Evolutionary conservation across 2,113 vertebrate genomes (phyloP).

Genomic region (Empidonax traillii): DNA sequence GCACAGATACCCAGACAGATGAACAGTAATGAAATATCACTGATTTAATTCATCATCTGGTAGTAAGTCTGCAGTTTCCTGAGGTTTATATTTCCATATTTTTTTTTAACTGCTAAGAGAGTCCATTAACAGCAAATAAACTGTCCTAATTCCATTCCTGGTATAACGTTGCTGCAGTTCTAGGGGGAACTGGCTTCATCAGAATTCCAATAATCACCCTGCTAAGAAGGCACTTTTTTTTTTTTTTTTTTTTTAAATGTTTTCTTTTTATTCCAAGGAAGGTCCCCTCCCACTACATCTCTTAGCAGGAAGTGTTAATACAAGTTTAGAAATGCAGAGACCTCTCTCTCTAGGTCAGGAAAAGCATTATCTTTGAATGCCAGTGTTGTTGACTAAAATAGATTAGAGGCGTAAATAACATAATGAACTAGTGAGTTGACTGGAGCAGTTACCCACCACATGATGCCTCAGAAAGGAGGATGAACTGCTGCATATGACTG

Average conservation of each 20-base stretch:
- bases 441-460: not conserved
- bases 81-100: not conserved
- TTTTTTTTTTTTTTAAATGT: not conserved
- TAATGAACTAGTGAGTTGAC: not conserved
- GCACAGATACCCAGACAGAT: not conserved
- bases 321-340: not conserved
- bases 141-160: not conserved
- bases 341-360: not conserved
- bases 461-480: constrained; percentile 17
- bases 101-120: not conserved
- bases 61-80: not conserved
- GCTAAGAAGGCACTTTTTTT: not conserved
- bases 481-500: constrained; percentile 20
- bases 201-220: not conserved
- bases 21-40: not conserved
- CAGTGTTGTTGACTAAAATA: constrained; percentile 35
- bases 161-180: not conserved
- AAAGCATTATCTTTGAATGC: constrained; percentile 15
- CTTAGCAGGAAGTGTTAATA: not conserved
- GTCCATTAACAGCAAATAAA: not conserved
- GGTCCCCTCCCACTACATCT: not conserved
- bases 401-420: not conserved
- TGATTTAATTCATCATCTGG: not conserved
- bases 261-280: not conserved
- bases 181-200: not conserved